These are phyloP conservation scores for Denticeps clupeoides DNA, from an alignment of 2,797 vertebrate genomes.

Conservation along the genomic window DNA sequence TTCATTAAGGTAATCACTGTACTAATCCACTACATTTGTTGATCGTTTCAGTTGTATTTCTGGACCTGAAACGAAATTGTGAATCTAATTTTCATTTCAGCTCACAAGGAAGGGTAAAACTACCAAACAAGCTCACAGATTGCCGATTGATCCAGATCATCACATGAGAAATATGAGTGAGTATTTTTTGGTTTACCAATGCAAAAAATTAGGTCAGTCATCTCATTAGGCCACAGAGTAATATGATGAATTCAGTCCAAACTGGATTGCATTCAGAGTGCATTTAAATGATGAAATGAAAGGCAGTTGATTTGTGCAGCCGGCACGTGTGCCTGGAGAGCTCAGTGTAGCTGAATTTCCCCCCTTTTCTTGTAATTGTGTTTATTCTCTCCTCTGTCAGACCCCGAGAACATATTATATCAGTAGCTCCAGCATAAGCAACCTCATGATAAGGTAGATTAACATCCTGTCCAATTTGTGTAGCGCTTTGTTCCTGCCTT, in stretches of 20 bases:
- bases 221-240: no score
- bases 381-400: conserved; percentile 9
- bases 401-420: background rate
- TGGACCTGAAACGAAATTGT: no score
- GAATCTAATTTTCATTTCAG: conserved; percentile 12
- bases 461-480: conserved; percentile 15
- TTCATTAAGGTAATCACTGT: conserved; percentile 75
- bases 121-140: conserved; percentile 3
- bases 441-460: conserved; percentile 19
- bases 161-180: conserved; percentile 15
- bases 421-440: conserved; percentile 8
- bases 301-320: no score
- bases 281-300: no score
- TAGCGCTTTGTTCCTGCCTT: conserved; percentile 19
- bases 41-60: no score
- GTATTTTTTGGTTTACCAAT: background rate
- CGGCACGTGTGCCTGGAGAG: no score
- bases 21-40: no score
- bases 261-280: no score
- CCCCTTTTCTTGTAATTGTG: conserved; percentile 1
- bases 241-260: no score
- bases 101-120: conserved; percentile 21
- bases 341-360: no score
- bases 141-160: conserved; percentile 5
- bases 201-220: no score